Percentiles rank a stretch among this genome's conserved stretches.
Conservation (phyloP, 1,140 invertebrate genomes). For the Lepidurus couesii region DNA sequence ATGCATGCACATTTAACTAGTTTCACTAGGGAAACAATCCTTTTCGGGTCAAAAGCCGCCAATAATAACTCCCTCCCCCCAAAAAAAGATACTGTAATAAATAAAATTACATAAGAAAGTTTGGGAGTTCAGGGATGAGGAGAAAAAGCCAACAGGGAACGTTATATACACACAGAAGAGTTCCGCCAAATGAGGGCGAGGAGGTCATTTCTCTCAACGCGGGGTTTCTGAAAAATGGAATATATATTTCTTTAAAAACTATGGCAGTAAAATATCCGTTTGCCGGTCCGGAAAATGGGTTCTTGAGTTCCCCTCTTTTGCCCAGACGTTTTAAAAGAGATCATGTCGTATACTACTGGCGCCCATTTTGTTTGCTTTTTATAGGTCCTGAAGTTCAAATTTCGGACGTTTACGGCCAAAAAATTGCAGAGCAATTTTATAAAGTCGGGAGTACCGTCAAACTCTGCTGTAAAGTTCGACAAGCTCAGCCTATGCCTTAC, state of each 20-base stretch:
- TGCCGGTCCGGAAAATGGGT: background rate
- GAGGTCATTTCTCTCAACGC: no score
- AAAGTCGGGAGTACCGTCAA: conserved; percentile 2
- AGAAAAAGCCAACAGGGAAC: no score
- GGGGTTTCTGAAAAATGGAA: no score
- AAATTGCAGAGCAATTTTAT: background rate
- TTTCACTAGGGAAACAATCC: background rate
- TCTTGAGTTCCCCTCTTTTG: background rate
- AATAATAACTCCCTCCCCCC: no score
- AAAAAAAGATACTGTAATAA: no score
- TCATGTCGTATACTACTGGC: background rate
- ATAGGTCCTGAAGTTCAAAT: conserved; percentile 22
- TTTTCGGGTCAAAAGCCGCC: background rate
- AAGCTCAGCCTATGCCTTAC: conserved; percentile 17
- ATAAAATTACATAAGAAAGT: no score
- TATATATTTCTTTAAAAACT: background rate
- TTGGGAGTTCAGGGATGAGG: no score
- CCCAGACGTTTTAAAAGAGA: background rate
- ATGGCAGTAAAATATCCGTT: background rate
- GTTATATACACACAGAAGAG: no score
- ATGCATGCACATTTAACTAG: background rate
- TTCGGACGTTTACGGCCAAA: conserved; percentile 8
- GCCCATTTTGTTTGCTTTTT: background rate
- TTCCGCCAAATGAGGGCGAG: no score
- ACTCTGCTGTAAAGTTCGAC: background rate